Evolutionary conservation across 1,140 invertebrate genomes (phyloP).

Genomic region (Wasmannia auropunctata): DNA sequence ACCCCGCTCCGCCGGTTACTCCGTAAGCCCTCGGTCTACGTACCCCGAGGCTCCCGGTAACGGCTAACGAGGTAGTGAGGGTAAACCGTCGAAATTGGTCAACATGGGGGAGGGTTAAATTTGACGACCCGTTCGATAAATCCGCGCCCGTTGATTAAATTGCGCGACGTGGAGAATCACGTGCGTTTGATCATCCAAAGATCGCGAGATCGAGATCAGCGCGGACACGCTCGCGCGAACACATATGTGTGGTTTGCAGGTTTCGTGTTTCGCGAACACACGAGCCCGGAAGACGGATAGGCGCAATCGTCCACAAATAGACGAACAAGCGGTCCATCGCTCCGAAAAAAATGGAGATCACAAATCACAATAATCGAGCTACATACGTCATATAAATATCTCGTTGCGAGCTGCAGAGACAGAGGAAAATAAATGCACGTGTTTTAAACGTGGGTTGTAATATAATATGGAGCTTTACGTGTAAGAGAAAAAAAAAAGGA

Average conservation of each 20-base stretch:
- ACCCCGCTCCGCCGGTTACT: conserved; percentile 12
- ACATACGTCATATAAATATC: conserved; percentile 4
- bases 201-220: conserved; percentile 57
- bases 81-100: conserved; percentile 74
- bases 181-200: conserved; percentile 40
- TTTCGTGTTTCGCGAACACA: neutral
- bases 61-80: conserved; percentile 67
- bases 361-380: conserved; percentile 31
- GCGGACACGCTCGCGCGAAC: too few species aligned
- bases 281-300: conserved; percentile 1
- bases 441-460: neutral
- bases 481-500: neutral
- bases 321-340: conserved; percentile 1
- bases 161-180: conserved; percentile 55
- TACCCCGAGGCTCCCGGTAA: conserved; percentile 59
- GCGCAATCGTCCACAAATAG: conserved; percentile 20
- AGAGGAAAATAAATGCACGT: neutral
- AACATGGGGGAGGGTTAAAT: conserved; percentile 73
- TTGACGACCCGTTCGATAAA: conserved; percentile 68
- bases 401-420: neutral
- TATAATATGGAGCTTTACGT: neutral
- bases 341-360: conserved; percentile 25
- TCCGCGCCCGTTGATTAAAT: conserved; percentile 68
- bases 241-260: neutral
- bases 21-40: conserved; percentile 36